Conservation (phyloP, 2,888 invertebrate species). For the Thymelicus acteon region DNA sequence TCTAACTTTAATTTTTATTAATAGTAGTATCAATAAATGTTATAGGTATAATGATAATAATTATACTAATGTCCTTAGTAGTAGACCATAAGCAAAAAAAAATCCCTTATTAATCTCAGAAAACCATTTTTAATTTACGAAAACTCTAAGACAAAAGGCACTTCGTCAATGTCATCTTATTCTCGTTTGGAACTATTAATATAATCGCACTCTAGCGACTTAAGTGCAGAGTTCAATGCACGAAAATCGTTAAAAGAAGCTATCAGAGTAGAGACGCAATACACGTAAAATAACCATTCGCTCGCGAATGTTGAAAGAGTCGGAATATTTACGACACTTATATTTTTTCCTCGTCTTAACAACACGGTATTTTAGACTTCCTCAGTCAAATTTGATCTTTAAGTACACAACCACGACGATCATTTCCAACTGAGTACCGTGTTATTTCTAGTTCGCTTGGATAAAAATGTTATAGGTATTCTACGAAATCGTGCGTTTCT, state of each 20-base stretch:
- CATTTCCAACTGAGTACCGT: conserved; percentile 53
- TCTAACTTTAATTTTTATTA: neutral
- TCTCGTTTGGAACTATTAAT: conserved; percentile 21
- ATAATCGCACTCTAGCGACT: conserved; percentile 38
- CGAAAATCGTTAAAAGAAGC: conserved; percentile 65
- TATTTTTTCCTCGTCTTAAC: conserved; percentile 63
- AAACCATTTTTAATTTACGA: neutral
- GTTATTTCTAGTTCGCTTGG: conserved; percentile 59
- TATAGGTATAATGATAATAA: no score
- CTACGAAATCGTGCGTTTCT: conserved; percentile 68
- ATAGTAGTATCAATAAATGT: no score
- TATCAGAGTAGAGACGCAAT: conserved; percentile 69
- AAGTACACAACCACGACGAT: conserved; percentile 52
- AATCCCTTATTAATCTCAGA: no score
- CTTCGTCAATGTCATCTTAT: conserved; percentile 5
- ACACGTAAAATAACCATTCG: conserved; percentile 72
- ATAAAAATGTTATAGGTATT: conserved; percentile 45
- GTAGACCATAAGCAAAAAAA: neutral
- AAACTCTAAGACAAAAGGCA: neutral
- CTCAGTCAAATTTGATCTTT: conserved; percentile 62
- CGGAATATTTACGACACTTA: conserved; percentile 73
- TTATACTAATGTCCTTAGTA: no score
- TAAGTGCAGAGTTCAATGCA: conserved; percentile 72
- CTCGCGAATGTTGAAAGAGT: conserved; percentile 64
- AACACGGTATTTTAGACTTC: conserved; percentile 47